These are phyloP conservation scores for Candidula unifasciata DNA, from an alignment of 2,888 invertebrate genomes.

Conservation along the genomic window DNA sequence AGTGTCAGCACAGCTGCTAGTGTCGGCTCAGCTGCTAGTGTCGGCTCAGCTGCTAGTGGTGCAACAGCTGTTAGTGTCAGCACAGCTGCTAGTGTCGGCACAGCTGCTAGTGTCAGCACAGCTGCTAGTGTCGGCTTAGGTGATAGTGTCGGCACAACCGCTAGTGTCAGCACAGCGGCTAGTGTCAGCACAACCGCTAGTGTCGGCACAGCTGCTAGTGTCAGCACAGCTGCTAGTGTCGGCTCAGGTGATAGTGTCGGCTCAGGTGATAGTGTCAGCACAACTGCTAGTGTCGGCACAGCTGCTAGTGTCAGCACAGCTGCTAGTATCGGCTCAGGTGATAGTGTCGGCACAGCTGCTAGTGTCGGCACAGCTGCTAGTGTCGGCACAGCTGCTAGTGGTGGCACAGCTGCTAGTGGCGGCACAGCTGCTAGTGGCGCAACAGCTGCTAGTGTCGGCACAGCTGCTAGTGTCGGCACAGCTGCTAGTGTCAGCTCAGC, in stretches of 20 bases:
- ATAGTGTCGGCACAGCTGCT: constrained; percentile 28
- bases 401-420: constrained; percentile 39
- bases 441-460: constrained; percentile 8
- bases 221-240: background rate
- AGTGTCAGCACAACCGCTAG: background rate
- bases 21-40: constrained; percentile 38
- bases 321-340: no score
- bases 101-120: constrained; percentile 22
- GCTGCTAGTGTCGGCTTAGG: constrained; percentile 24
- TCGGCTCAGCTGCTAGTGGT: background rate
- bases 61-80: constrained; percentile 4
- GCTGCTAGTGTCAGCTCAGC: no score
- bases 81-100: constrained; percentile 27
- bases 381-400: background rate
- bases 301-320: constrained; percentile 16
- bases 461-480: constrained; percentile 24
- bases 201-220: constrained; percentile 40
- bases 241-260: constrained; percentile 37
- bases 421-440: background rate
- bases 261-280: no score
- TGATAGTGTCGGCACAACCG: no score
- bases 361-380: background rate
- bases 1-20: background rate
- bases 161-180: constrained; percentile 32
- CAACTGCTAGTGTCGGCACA: constrained; percentile 17